Conservation (phyloP, 2,888 invertebrate genomes). For the Trypoxylon attenuatum region DNA sequence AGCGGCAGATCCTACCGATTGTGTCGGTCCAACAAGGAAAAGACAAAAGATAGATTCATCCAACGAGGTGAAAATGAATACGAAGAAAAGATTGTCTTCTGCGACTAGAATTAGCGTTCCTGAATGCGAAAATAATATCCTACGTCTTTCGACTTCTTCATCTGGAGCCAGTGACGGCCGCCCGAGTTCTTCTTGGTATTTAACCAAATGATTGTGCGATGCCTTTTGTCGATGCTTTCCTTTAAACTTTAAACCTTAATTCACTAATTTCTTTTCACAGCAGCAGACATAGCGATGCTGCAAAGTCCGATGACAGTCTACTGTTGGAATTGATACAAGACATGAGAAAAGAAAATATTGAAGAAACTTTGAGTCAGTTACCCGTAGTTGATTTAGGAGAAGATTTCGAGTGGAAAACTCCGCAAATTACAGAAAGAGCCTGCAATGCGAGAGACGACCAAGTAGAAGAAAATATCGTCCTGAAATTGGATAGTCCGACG, state of each 20-base stretch:
- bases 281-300: not conserved
- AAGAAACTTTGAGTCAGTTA: conserved; percentile 54
- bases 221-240: no score
- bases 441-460: not conserved
- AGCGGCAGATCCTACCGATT: no score
- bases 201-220: no score
- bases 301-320: conserved; percentile 10
- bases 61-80: no score
- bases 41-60: no score
- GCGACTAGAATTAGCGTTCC: no score
- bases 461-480: conserved; percentile 2
- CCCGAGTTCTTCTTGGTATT: no score
- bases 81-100: no score
- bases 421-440: not conserved
- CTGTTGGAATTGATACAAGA: conserved; percentile 11
- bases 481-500: not conserved
- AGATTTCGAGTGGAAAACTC: conserved; percentile 58
- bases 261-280: not conserved
- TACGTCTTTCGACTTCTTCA: no score
- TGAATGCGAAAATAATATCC: no score
- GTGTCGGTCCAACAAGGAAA: no score
- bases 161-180: no score
- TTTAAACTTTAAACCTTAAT: not conserved
- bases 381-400: conserved; percentile 69
- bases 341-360: not conserved